These are phyloP conservation scores for Macrophya annulata DNA, from an alignment of 2,888 invertebrate species.

Conservation along the genomic window DNA sequence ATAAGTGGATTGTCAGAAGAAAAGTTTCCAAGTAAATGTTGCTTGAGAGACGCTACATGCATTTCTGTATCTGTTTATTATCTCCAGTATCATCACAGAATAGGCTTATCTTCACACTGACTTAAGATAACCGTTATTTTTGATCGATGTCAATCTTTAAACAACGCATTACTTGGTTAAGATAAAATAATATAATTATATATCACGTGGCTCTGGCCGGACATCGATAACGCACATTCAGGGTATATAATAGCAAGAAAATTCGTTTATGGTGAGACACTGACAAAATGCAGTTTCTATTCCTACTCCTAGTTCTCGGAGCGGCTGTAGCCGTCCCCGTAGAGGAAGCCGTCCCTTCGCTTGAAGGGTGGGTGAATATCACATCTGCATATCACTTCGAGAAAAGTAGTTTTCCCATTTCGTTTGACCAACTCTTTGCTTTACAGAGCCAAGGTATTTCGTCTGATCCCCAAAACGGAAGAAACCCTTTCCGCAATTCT, in stretches of 20 bases:
- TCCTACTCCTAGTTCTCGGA: slow-evolving; percentile 59
- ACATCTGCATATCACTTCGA: background rate
- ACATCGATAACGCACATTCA: slow-evolving; percentile 2
- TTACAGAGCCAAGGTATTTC: slow-evolving; percentile 70
- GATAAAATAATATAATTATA: slow-evolving; percentile 16
- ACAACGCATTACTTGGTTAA: background rate
- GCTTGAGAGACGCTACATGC: background rate
- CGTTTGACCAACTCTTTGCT: background rate
- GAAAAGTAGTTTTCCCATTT: background rate
- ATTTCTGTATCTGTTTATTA: background rate
- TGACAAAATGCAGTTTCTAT: slow-evolving; percentile 62
- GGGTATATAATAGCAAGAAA: slow-evolving; percentile 20
- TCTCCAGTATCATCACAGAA: background rate
- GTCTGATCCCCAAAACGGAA: slow-evolving; percentile 63
- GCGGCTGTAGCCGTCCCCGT: slow-evolving; percentile 56
- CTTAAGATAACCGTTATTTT: slow-evolving; percentile 4
- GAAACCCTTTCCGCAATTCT: slow-evolving; percentile 64
- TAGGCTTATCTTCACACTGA: background rate
- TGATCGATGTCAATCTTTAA: background rate
- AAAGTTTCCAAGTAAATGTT: background rate
- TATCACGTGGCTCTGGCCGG: background rate
- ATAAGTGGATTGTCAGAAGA: background rate
- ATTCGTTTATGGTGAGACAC: background rate
- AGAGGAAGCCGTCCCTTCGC: slow-evolving; percentile 62
- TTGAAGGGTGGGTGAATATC: slow-evolving; percentile 65